Evolutionary conservation across 1,140 invertebrate species (phyloP).

Genomic region (Ceratina calcarata): DNA sequence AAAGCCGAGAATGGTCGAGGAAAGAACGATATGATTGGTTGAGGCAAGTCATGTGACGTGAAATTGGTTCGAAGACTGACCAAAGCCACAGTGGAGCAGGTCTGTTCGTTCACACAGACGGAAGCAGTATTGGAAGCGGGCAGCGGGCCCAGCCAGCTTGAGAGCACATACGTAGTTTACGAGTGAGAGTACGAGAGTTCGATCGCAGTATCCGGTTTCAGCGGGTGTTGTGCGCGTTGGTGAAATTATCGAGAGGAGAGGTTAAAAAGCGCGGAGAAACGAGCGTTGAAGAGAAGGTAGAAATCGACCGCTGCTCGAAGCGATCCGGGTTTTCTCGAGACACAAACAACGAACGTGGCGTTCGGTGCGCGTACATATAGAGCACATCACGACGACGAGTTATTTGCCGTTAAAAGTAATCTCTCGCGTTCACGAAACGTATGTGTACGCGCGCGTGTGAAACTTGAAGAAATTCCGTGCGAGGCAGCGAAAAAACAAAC

Average conservation of each 20-base stretch:
- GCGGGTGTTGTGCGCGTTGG: slow-evolving; percentile 24
- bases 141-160: not conserved
- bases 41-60: not conserved
- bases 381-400: slow-evolving; percentile 18
- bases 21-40: not conserved
- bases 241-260: not conserved
- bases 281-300: not conserved
- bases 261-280: slow-evolving; percentile 18
- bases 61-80: not conserved
- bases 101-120: slow-evolving; percentile 25
- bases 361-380: slow-evolving; percentile 27
- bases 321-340: slow-evolving; percentile 2
- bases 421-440: slow-evolving; percentile 17
- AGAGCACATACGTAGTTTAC: slow-evolving; percentile 10
- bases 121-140: slow-evolving; percentile 7
- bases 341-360: slow-evolving; percentile 8
- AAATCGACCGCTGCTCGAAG: not conserved
- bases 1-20: not conserved
- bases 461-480: slow-evolving; percentile 21
- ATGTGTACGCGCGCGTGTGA: slow-evolving; percentile 38
- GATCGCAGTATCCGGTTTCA: slow-evolving; percentile 36
- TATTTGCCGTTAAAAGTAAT: slow-evolving; percentile 17
- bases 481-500: slow-evolving; percentile 62
- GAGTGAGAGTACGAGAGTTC: slow-evolving; percentile 10
- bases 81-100: not conserved